Evolutionary conservation across 1,140 invertebrate species (phyloP).

Genomic region (Penaeus vannamei): DNA sequence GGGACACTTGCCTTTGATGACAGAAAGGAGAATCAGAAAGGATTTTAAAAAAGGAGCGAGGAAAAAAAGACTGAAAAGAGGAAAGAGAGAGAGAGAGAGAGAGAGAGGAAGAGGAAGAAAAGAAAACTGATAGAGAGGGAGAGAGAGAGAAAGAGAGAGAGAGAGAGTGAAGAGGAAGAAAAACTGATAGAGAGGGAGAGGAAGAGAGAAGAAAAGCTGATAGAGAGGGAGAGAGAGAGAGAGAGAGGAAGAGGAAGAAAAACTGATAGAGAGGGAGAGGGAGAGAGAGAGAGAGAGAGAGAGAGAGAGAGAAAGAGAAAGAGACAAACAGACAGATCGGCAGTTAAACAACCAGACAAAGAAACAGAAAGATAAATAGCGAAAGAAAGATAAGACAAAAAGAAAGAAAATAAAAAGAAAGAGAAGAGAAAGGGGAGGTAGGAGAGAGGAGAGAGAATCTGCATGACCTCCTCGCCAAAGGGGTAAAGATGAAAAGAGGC

Average conservation of each 20-base stretch:
- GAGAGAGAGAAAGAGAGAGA: too few species aligned
- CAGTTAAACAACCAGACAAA: too few species aligned
- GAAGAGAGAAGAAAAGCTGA: background rate
- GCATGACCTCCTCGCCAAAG: constrained; percentile 31
- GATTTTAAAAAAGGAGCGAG: too few species aligned
- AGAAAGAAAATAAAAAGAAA: too few species aligned
- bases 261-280: background rate
- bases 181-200: background rate
- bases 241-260: constrained; percentile 18
- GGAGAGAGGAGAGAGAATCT: background rate
- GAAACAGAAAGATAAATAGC: background rate
- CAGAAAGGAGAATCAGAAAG: too few species aligned
- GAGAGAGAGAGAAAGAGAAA: background rate
- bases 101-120: too few species aligned
- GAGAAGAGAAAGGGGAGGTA: background rate
- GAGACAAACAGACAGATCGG: too few species aligned
- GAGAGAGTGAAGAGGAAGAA: background rate
- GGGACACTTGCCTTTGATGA: too few species aligned
- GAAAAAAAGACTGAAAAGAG: too few species aligned
- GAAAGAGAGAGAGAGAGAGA: too few species aligned
- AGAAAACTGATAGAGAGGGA: too few species aligned
- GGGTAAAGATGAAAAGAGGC: background rate
- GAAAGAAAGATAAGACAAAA: background rate
- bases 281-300: background rate
- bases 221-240: constrained; percentile 10